Percentiles rank a stretch among this genome's conserved stretches.
phyloP scores from a whole-genome alignment of 2,888 invertebrate genomes.

The Seladonia tumulorum region DNA sequence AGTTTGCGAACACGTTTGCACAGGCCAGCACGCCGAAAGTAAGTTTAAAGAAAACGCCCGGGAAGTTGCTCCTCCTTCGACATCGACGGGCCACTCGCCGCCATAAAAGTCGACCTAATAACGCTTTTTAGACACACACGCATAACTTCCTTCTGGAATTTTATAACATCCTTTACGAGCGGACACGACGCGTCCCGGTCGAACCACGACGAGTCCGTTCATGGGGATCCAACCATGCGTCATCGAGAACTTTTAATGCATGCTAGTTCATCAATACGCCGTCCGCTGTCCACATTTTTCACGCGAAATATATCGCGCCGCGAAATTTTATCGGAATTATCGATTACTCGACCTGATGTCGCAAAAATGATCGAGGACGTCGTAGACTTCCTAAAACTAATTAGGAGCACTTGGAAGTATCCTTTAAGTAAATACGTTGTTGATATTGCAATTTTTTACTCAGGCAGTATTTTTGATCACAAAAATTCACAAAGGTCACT shows the following conservation, averaged over 20 bases:
- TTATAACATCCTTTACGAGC: constrained; percentile 48
- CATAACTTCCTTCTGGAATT: constrained; percentile 58
- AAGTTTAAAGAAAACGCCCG: constrained; percentile 62
- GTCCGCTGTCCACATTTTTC: not conserved
- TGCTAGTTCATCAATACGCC: not conserved
- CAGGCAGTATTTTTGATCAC: too few relatives aligned
- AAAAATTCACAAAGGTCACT: too few relatives aligned
- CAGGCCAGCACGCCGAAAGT: constrained; percentile 53
- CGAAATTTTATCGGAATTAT: not conserved
- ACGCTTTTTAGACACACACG: constrained; percentile 61
- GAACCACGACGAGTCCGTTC: not conserved
- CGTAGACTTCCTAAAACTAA: too few relatives aligned
- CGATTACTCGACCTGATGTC: not conserved
- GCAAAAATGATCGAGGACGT: not conserved
- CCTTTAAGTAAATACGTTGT: too few relatives aligned
- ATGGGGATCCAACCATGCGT: constrained; percentile 1
- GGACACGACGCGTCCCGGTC: not conserved
- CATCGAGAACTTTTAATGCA: constrained; percentile 10
- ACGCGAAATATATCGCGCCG: too few relatives aligned
- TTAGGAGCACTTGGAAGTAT: too few relatives aligned
- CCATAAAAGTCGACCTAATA: constrained; percentile 66
- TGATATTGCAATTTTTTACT: too few relatives aligned
- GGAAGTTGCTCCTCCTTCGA: constrained; percentile 35
- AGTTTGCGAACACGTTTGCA: constrained; percentile 66
- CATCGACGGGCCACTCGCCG: constrained; percentile 19